A percentile compares a stretch with the other conserved stretches of the same genome.
phyloP scores from a whole-genome alignment of 2,888 invertebrate species.

The Panopea generosa region DNA sequence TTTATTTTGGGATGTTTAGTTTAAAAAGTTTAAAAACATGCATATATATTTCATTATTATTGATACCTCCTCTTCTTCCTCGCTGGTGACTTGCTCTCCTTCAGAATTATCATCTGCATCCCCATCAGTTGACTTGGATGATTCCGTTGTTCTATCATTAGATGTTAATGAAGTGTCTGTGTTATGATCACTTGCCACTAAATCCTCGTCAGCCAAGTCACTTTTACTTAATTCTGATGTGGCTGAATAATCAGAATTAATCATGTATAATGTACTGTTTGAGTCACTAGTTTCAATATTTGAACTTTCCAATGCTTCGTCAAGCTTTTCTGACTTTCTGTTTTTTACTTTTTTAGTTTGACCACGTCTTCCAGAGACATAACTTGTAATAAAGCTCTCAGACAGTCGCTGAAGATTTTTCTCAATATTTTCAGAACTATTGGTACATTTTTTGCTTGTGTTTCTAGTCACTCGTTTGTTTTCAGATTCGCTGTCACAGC shows the following conservation, averaged over 20 bases:
- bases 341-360: slow-evolving; percentile 14
- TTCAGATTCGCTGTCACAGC: neutral
- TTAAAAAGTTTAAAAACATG: too few relatives aligned
- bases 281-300: slow-evolving; percentile 27
- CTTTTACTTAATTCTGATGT: neutral
- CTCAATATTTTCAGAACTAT: neutral
- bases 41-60: too few relatives aligned
- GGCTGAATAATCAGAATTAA: slow-evolving; percentile 18
- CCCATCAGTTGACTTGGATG: slow-evolving; percentile 29
- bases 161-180: neutral
- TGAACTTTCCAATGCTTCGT: slow-evolving; percentile 1
- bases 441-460: slow-evolving; percentile 1
- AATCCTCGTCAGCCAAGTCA: neutral
- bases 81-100: slow-evolving; percentile 8
- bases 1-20: too few relatives aligned
- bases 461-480: slow-evolving; percentile 6
- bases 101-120: slow-evolving; percentile 10
- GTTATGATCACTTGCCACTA: too few relatives aligned
- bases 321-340: neutral
- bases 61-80: neutral
- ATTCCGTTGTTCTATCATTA: slow-evolving; percentile 23
- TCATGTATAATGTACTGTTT: slow-evolving; percentile 31
- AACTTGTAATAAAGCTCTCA: slow-evolving; percentile 33
- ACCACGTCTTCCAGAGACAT: slow-evolving; percentile 21
- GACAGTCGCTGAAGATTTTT: slow-evolving; percentile 25